Evolutionary conservation across 2,888 invertebrate genomes (phyloP).

Genomic region (Cordilura impudica): DNA sequence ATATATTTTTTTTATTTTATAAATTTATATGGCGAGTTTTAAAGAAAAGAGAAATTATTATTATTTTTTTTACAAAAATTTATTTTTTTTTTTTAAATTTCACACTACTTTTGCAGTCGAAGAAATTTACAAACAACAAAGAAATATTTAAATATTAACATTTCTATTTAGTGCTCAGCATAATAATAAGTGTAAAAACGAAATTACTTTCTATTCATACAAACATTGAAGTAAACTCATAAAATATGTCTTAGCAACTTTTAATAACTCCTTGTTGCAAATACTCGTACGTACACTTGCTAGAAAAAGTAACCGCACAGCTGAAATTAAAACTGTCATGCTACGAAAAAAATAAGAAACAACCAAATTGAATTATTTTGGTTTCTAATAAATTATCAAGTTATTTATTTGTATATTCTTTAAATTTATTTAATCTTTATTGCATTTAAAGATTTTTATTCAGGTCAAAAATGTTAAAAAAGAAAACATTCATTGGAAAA

Average conservation of each 20-base stretch:
- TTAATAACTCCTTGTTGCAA: slow-evolving; percentile 21
- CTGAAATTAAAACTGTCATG: no score
- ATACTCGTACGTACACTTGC: no score
- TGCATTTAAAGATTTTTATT: no score
- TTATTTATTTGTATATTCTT: no score
- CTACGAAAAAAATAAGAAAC: no score
- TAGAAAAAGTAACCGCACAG: no score
- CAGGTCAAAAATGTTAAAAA: no score
- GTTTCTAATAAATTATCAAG: no score
- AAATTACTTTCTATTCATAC: slow-evolving; percentile 55
- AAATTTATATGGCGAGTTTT: neutral
- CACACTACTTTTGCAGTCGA: slow-evolving; percentile 25
- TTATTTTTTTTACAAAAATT: slow-evolving; percentile 5
- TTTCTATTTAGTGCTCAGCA: slow-evolving; percentile 50
- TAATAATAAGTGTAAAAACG: slow-evolving; percentile 54
- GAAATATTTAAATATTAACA: slow-evolving; percentile 50
- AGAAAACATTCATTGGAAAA: no score
- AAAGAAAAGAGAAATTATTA: slow-evolving; percentile 53
- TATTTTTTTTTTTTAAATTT: slow-evolving; percentile 24
- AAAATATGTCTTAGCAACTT: slow-evolving; percentile 2
- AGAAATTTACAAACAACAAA: slow-evolving; percentile 3
- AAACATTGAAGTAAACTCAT: neutral
- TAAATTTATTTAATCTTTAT: no score
- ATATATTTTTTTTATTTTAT: neutral
- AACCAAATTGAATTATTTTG: no score